Evolutionary conservation across 1,140 invertebrate species (phyloP).

Genomic region (Drosophila rufa): DNA sequence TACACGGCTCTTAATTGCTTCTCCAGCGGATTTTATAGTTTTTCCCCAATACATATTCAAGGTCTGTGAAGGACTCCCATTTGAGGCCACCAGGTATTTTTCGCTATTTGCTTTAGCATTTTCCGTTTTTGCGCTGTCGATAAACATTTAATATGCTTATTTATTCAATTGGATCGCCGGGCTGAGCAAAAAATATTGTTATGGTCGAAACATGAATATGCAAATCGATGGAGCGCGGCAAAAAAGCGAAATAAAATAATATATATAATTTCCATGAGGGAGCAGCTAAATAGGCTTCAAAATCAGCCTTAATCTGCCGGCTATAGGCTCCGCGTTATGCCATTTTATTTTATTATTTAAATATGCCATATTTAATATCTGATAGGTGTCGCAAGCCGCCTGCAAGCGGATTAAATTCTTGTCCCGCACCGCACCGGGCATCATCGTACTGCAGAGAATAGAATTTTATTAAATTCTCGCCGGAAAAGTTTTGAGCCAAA

Average conservation of each 20-base stretch:
- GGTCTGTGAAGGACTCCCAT: not conserved
- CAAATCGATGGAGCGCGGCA: constrained; percentile 20
- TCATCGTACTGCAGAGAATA: not conserved
- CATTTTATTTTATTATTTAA: constrained; percentile 47
- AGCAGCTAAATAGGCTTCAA: constrained; percentile 41
- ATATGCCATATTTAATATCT: constrained; percentile 49
- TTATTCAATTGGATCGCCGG: constrained; percentile 40
- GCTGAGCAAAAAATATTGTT: constrained; percentile 19
- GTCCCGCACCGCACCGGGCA: not conserved
- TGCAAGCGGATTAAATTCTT: constrained; percentile 60
- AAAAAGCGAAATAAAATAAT: constrained; percentile 20
- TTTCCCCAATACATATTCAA: constrained; percentile 6
- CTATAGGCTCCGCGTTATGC: constrained; percentile 25
- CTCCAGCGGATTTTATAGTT: constrained; percentile 11
- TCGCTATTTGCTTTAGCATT: constrained; percentile 2
- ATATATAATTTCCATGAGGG: constrained; percentile 26
- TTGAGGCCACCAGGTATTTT: constrained; percentile 12
- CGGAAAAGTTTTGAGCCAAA: constrained; percentile 16
- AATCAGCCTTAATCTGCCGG: constrained; percentile 43
- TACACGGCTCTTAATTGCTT: constrained; percentile 22
- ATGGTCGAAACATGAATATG: constrained; percentile 37
- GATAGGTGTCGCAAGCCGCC: constrained; percentile 55
- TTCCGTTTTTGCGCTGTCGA: constrained; percentile 4
- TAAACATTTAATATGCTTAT: constrained; percentile 54
- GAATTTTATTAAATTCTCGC: constrained; percentile 60